Evolutionary conservation across 2,113 vertebrate genomes (phyloP).

Genomic region (Isichthys henryi): DNA sequence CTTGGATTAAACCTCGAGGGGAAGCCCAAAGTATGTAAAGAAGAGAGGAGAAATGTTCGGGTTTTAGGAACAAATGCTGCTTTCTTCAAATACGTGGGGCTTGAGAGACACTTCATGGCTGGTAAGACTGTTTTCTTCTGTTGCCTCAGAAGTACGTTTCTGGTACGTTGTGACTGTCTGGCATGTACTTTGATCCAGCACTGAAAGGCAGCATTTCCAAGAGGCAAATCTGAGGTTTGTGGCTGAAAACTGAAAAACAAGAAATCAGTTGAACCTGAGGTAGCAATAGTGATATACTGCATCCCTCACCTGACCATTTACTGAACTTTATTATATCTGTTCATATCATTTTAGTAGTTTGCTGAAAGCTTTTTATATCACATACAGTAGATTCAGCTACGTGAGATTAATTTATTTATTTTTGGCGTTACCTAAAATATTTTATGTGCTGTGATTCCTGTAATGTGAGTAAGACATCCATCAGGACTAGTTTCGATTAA

Average conservation of each 20-base stretch:
- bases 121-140: conserved; percentile 53
- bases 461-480: neutral
- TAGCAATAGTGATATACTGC: neutral
- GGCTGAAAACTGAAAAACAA: neutral
- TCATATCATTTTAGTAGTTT: neutral
- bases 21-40: conserved; percentile 40
- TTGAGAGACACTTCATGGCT: conserved; percentile 32
- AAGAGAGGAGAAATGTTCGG: conserved; percentile 46
- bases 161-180: neutral
- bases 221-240: neutral
- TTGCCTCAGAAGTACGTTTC: too few species aligned
- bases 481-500: neutral
- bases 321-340: neutral
- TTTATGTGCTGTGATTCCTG: neutral
- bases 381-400: neutral
- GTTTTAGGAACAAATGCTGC: conserved; percentile 30
- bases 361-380: neutral
- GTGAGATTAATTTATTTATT: neutral
- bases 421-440: neutral
- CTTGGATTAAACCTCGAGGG: conserved; percentile 51
- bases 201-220: neutral
- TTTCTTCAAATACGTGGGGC: conserved; percentile 25
- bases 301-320: neutral
- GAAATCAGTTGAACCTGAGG: neutral
- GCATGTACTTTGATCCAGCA: neutral